Base-by-base conservation (phyloP, 2,113 vertebrate species). In the Garra rufa region DNA sequence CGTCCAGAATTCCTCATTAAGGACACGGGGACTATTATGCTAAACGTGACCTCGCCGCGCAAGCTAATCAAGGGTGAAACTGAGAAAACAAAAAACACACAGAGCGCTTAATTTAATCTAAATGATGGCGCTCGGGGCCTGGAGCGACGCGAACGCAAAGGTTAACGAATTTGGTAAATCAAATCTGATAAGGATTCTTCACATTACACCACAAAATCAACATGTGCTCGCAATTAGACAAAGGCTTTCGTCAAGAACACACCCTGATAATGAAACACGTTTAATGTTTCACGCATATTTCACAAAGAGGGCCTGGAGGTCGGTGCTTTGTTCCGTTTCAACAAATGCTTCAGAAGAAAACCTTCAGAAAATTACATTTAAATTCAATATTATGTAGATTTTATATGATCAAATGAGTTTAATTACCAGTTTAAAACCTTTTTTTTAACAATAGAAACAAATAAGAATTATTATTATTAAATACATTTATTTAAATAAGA, bases 161-260 rank as follows among this genome's bases (percentile, higher is more conserved):
- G 93, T 94, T 94, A 95, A 95, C 90, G 92, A 92, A 94, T 93
- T 92, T 91, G 87, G 89, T 91, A 90, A 92, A 93, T 92, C 92
- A 94, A 86, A 88, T 84, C 87, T 80, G 89, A 94, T 93, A 88
- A 83, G 86, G 91, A 92, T 91, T 86, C 92, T 92, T 93, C 93
- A 91, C 88, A 78, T 59, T 19, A 85, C 85, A 86, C 86, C 89
- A 85, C 17, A 21, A 9, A 38, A 69, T 15, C 55, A 91, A 87
- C 85, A 74, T 81, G 85, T 71, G 85, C 85, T 81, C 71, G 81
- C 91, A 85, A 83, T 91, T 89, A 90, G 87, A 90, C 65, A 30
- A 67, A 63, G 46, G 82, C 90, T 15, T 73, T 76, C 15, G 14
- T 67, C 26, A 63, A 9, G 11, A 74, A 28, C 71, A 26, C 71